These are phyloP conservation scores for Phaethornis superciliosus DNA, from an alignment of 2,113 vertebrate genomes.

Conservation along the genomic window DNA sequence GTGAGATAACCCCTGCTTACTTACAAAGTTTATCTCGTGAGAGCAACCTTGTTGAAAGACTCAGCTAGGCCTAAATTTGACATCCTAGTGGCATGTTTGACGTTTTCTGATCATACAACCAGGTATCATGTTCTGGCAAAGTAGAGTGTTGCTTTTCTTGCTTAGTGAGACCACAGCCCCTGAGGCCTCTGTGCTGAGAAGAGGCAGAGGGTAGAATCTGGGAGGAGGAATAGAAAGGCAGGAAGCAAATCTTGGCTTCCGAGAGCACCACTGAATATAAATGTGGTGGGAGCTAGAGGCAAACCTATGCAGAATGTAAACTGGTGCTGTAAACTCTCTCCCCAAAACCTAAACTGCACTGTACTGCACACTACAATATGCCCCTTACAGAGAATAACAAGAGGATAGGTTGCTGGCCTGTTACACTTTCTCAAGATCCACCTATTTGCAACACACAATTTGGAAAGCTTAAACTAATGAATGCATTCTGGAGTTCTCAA, in stretches of 20 bases:
- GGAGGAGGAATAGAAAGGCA: background rate
- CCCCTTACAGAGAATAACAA: background rate
- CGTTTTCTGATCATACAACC: background rate
- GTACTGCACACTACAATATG: background rate
- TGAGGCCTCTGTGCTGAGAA: background rate
- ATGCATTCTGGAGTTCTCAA: background rate
- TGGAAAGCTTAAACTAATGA: background rate
- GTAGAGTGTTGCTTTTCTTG: accelerated
- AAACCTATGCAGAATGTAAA: background rate
- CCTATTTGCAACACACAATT: background rate
- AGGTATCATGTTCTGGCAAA: background rate
- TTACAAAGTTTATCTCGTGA: background rate
- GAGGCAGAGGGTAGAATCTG: no score
- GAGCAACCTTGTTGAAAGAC: background rate
- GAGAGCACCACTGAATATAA: background rate
- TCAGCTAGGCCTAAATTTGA: background rate
- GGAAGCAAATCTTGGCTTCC: background rate
- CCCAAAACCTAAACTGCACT: background rate
- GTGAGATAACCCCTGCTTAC: background rate
- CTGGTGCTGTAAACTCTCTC: background rate
- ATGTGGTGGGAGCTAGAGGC: background rate
- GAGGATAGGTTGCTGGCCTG: background rate
- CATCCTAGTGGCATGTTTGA: background rate
- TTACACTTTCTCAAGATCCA: background rate
- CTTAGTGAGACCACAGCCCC: background rate